These are phyloP conservation scores for Trematocara macrostoma DNA, from an alignment of 2,113 vertebrate species.

Conservation along the genomic window DNA sequence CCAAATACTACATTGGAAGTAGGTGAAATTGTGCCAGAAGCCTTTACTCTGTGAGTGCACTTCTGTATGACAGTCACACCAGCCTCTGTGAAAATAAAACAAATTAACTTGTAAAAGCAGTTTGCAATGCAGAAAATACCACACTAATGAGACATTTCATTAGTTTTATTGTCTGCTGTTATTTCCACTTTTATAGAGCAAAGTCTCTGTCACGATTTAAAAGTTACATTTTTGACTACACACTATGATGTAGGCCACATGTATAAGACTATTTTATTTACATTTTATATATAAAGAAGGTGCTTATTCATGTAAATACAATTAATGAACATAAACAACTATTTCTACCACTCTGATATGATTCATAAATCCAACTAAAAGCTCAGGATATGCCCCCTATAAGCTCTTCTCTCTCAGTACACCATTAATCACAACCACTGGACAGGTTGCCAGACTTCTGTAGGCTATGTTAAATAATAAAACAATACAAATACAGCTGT, in stretches of 20 bases:
- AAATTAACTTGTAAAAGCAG: neutral
- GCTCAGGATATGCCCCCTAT: neutral
- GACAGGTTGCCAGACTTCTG: neutral
- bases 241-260: neutral
- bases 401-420: neutral
- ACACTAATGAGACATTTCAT: neutral
- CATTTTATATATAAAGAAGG: neutral
- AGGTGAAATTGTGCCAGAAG: neutral
- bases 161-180: neutral
- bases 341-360: neutral
- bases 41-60: neutral
- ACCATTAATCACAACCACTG: neutral
- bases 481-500: neutral
- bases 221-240: neutral
- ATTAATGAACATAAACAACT: neutral
- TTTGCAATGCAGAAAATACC: neutral
- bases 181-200: neutral
- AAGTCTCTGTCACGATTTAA: neutral
- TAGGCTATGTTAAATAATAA: neutral
- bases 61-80: neutral
- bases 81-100: neutral
- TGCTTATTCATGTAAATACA: neutral
- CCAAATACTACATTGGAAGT: neutral
- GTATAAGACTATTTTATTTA: neutral
- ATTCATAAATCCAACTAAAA: neutral